Evolutionary conservation across 2,888 invertebrate genomes (phyloP).

Genomic region (Synanthedon myopaeformis): DNA sequence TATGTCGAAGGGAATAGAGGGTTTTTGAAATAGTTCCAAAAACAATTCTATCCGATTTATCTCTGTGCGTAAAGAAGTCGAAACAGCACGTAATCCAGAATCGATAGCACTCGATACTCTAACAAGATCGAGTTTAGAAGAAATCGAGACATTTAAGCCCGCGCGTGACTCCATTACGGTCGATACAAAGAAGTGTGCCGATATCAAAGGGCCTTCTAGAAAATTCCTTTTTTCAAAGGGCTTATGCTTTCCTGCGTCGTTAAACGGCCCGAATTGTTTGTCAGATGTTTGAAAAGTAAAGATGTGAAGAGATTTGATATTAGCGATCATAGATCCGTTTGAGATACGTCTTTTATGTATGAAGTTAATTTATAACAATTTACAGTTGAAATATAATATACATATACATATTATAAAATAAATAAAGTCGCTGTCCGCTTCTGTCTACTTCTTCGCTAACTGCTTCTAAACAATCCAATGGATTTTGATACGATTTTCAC

Average conservation of each 20-base stretch:
- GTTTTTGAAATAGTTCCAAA: no score
- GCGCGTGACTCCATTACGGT: slow-evolving; percentile 49
- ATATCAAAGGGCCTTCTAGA: slow-evolving; percentile 31
- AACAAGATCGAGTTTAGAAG: slow-evolving; percentile 30
- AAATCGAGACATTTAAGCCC: slow-evolving; percentile 40
- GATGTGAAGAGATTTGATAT: no score
- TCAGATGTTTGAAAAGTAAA: neutral
- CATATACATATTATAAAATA: no score
- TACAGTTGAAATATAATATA: no score
- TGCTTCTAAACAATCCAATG: no score
- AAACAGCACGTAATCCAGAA: slow-evolving; percentile 9
- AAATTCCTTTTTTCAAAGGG: slow-evolving; percentile 17
- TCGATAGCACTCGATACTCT: slow-evolving; percentile 34
- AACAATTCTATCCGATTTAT: slow-evolving; percentile 4
- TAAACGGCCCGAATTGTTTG: slow-evolving; percentile 17
- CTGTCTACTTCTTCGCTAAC: no score
- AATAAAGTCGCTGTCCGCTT: no score
- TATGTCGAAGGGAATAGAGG: no score
- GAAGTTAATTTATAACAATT: no score
- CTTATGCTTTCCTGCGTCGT: slow-evolving; percentile 8
- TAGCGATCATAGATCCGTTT: no score
- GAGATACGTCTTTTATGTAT: no score
- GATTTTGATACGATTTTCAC: no score
- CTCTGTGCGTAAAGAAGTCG: neutral
- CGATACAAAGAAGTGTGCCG: slow-evolving; percentile 29